A percentile compares a stretch with the other conserved stretches of the same genome.
phyloP scores from a whole-genome alignment of 1,140 invertebrate species.

The Trigoniulus corallinus region DNA sequence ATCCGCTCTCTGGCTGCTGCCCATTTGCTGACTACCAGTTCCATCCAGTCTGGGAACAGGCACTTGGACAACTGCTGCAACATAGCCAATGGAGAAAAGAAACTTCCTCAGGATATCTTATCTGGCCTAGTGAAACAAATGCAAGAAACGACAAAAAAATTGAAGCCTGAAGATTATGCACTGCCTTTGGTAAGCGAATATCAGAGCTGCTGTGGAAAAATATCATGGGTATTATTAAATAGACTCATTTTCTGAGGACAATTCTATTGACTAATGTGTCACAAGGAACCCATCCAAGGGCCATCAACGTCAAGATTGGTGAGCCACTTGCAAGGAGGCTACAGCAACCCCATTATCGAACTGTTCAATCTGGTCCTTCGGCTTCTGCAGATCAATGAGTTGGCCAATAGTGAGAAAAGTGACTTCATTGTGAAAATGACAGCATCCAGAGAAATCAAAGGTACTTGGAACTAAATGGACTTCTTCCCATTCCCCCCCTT shows the following conservation, averaged over 20 bases:
- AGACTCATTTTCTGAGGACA: too few relatives aligned
- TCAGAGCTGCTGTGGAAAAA: too few relatives aligned
- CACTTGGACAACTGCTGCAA: conserved; percentile 9
- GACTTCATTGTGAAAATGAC: neutral
- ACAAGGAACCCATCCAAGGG: too few relatives aligned
- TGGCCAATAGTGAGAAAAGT: neutral
- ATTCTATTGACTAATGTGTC: too few relatives aligned
- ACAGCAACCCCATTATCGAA: neutral
- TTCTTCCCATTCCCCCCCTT: too few relatives aligned
- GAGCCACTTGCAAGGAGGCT: conserved; percentile 2
- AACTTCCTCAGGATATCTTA: conserved; percentile 8
- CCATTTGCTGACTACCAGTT: conserved; percentile 17
- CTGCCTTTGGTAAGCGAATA: neutral
- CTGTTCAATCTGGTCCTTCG: neutral
- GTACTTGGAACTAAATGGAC: too few relatives aligned
- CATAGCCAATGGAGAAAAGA: conserved; percentile 12
- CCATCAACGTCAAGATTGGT: neutral
- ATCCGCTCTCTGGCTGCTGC: conserved; percentile 20
- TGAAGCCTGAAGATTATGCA: neutral
- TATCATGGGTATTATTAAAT: too few relatives aligned
- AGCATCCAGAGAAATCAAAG: neutral
- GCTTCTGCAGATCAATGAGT: neutral
- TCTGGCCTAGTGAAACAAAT: conserved; percentile 4
- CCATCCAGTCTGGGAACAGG: neutral
- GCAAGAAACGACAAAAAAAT: conserved; percentile 1